phyloP scores from a whole-genome alignment of 2,797 vertebrate genomes.

The Poeciliopsis turneri region DNA sequence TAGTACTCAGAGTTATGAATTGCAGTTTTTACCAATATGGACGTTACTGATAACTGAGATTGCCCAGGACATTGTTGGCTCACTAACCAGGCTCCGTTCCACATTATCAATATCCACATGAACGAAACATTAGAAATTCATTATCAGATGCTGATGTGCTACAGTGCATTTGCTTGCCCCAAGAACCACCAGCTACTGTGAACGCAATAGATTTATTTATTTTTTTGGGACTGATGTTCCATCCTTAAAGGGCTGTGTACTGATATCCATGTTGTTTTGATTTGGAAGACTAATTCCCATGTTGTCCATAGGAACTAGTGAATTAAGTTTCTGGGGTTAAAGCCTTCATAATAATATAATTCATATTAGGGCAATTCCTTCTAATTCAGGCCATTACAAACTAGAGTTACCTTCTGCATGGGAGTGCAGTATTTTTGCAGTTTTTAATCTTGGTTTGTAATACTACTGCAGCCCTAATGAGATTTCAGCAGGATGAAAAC shows the following conservation, averaged over 20 bases:
- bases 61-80: not conserved
- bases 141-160: not conserved
- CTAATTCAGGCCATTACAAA: not conserved
- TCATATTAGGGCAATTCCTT: not conserved
- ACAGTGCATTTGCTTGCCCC: not conserved
- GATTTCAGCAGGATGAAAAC: constrained; percentile 29
- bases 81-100: not conserved
- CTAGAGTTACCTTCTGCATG: not conserved
- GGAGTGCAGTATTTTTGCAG: not conserved
- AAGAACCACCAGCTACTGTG: not conserved
- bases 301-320: not conserved
- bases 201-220: not conserved
- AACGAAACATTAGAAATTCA: not conserved
- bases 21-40: not conserved
- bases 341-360: not conserved
- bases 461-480: constrained; percentile 31
- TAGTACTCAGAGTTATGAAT: not conserved
- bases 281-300: not conserved
- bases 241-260: not conserved
- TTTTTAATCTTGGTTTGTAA: not conserved
- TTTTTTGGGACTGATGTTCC: not conserved
- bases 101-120: not conserved
- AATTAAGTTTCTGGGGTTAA: not conserved
- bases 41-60: not conserved
- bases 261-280: not conserved